Conservation (phyloP, 2,888 invertebrate species). For the Eilema sororculum region DNA sequence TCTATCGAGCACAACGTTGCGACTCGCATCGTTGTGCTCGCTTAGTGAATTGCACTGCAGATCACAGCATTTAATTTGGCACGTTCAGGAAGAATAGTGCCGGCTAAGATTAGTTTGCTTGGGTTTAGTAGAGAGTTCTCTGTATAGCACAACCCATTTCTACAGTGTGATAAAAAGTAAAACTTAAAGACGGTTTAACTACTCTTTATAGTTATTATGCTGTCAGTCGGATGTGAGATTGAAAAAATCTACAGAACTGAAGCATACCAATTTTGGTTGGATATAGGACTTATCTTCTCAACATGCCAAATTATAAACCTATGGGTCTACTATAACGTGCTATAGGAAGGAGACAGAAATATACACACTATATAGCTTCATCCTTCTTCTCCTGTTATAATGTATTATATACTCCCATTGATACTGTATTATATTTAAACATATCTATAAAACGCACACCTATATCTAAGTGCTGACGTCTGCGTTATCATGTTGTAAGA, state of each 20-base stretch:
- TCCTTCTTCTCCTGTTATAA: too few species aligned
- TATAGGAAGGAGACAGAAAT: too few species aligned
- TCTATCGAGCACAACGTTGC: too few species aligned
- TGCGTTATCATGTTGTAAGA: background rate
- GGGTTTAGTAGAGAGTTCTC: background rate
- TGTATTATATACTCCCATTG: too few species aligned
- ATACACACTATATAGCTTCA: too few species aligned
- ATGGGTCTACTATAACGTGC: too few species aligned
- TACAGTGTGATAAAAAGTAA: background rate
- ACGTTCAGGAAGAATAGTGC: background rate
- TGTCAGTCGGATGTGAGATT: background rate
- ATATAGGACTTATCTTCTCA: too few species aligned
- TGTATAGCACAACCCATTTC: background rate
- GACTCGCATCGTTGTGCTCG: too few species aligned
- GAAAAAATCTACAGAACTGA: background rate
- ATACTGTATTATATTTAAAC: background rate
- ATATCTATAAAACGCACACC: conserved; percentile 13
- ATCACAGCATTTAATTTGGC: background rate
- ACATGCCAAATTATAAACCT: too few species aligned
- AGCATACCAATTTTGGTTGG: background rate
- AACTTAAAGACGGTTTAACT: background rate
- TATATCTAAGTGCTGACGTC: background rate
- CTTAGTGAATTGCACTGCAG: too few species aligned
- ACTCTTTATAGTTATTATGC: background rate
- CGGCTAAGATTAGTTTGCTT: background rate